Base-by-base conservation (phyloP, 2,888 invertebrate genomes). In the Pelosia muscerda region DNA sequence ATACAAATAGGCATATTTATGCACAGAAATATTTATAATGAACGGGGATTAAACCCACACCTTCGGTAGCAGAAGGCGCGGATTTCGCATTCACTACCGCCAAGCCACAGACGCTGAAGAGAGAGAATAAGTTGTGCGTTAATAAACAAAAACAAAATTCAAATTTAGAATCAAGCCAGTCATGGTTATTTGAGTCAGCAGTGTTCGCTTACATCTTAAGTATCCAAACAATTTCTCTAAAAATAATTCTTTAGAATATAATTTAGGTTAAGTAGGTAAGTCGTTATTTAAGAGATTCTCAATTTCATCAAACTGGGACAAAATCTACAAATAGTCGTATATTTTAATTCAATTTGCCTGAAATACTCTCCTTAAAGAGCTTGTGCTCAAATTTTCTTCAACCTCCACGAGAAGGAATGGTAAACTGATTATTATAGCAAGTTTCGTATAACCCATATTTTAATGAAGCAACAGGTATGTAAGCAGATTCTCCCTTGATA, bases 191-290 rank as follows among this genome's bases (percentile, higher is more conserved):
- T 23, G 5, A 34, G n/a, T 11, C 38, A 23, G 13, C 49, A 54
- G 23, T 60, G 25, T 60, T 60, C 23, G 13, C 23, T 13, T 8
- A 23, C 23, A 42, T 42, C n/a, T 60, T 23, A 25, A 59, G n/a
- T 38, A 22, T 38, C 22, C 60, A 38, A 42, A 15, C 60, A 60
- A 42, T 60, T 38, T 23, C 42, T 60, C 8, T 23, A 22, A 23
- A 60, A 60, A 60, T 38, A 38, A 60, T n/a, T 60, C 19, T 60
- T 25, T 15, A 56, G 19, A 56, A 26, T 56, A 28, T 23, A 38
- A 34, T 59, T 23, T 59, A 15, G 22, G 11, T n/a, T 38, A 38
- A 38, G 28, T 28, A 3, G 28, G 3, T 26, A 3, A 26, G 31
- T 31, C n/a, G 34, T 38, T 59, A 59, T 38, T 38, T 58, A 34